A percentile compares a stretch with the other conserved stretches of the same genome.
Evolutionary conservation across 2,888 invertebrate genomes (phyloP).

Genomic region (Nephrotoma flavescens): DNA sequence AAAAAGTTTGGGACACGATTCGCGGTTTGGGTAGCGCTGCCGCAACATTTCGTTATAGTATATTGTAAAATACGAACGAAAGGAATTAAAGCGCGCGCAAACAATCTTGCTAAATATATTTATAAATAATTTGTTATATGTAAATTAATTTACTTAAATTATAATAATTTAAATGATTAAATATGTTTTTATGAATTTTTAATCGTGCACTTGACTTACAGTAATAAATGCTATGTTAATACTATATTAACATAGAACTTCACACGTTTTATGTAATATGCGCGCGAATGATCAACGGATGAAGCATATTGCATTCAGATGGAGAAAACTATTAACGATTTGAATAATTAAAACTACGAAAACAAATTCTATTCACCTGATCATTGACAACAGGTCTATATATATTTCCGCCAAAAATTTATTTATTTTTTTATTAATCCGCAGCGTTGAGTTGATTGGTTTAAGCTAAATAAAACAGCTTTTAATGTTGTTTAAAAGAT

Average conservation of each 20-base stretch:
- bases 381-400: background rate
- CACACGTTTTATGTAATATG: background rate
- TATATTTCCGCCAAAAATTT: background rate
- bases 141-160: background rate
- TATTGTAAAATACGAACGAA: background rate
- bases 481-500: background rate
- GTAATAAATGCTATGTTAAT: background rate
- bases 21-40: background rate
- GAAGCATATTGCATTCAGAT: background rate
- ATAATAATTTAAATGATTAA: background rate
- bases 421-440: background rate
- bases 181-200: background rate
- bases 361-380: background rate
- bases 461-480: background rate
- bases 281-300: background rate
- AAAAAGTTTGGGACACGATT: background rate
- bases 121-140: background rate
- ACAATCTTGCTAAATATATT: background rate
- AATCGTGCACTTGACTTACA: background rate
- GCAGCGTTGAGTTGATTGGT: background rate
- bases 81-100: background rate
- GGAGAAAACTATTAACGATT: background rate
- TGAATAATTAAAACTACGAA: background rate
- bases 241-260: background rate
- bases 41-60: background rate